Conservation (phyloP, 2,888 invertebrate genomes). For the Xestoiulus laeticollis region DNA sequence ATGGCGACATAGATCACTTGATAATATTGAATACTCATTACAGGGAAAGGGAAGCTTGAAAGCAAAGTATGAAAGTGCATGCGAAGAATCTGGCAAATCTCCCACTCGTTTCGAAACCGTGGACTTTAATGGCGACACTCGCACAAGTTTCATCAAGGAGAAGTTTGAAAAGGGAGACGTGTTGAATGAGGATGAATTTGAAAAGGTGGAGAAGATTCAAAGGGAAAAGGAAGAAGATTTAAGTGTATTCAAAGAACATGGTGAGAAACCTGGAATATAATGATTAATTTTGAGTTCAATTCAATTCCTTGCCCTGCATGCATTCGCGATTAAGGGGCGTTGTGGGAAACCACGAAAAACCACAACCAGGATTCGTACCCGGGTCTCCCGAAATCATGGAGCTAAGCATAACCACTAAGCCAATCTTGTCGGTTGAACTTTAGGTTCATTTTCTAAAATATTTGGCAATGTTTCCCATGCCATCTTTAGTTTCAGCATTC, state of each 20-base stretch:
- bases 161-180: slow-evolving; percentile 71
- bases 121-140: slow-evolving; percentile 67
- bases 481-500: no score
- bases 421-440: no score
- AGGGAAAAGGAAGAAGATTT: slow-evolving; percentile 73
- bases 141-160: slow-evolving; percentile 58
- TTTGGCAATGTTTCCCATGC: no score
- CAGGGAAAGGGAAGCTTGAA: slow-evolving; percentile 90
- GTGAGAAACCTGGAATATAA: no score
- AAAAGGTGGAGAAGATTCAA: slow-evolving; percentile 68
- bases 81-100: slow-evolving; percentile 63
- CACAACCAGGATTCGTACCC: no score
- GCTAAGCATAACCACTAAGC: no score
- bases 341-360: no score
- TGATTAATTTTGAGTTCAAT: no score
- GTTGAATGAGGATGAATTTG: slow-evolving; percentile 58
- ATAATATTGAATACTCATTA: slow-evolving; percentile 60
- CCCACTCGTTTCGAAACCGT: slow-evolving; percentile 74
- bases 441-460: no score
- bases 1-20: slow-evolving; percentile 46
- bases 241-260: slow-evolving; percentile 78
- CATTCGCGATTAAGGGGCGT: no score
- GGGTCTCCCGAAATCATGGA: no score
- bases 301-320: no score
- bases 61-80: slow-evolving; percentile 90